Base-by-base conservation (phyloP, 2,797 vertebrate genomes). In the Vespertilio murinus region DNA sequence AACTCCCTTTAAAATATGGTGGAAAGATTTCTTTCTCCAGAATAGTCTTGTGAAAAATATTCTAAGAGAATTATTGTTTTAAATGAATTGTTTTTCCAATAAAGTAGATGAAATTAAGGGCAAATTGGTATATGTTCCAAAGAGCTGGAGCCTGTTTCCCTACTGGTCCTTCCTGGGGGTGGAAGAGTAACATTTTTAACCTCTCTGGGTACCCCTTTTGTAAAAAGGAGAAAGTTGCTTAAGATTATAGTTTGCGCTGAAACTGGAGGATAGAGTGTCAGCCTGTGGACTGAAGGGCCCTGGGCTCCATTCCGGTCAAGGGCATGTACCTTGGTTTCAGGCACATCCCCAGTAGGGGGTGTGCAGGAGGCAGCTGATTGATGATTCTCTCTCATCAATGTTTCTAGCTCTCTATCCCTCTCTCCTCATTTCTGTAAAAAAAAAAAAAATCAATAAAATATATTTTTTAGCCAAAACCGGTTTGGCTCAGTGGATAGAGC, bases 21-120 rank as follows among this genome's bases (percentile, higher is more conserved):
- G 54, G 59, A 81, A 86, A 91, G 17, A 42, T 61, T 88, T 91
- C 40, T 95, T 86, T 94, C 91, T 42, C 61, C 35, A 67, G 82
- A 91, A 86, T 86, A 78, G 28, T 80, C 65, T 65, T 80, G 20
- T 94, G 80, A 89, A 95, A 81, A 80, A 78, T 80, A 80, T 87
- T 77, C 75, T 89, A 80, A 92, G 54, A 14, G 22, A 84, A 83
- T 69, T 65, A 86, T 64, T 93, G 20, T 77, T 93, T 84, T 64
- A 93, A 84, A 61, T 91, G 47, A 94, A 56, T 73, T 61, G 17
- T 84, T 88, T 94, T 78, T 56, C 49, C n/a, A 87, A 49, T 64
- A 70, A 88, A 12, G 4, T 74, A 91, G 75, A 61, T 87, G 22
- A 96, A 87, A 73, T 54, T 73, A 83, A 91, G 33, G 52, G 33